These are phyloP conservation scores for Oxystoma pomonae DNA, from an alignment of 2,888 invertebrate genomes.

Conservation along the genomic window DNA sequence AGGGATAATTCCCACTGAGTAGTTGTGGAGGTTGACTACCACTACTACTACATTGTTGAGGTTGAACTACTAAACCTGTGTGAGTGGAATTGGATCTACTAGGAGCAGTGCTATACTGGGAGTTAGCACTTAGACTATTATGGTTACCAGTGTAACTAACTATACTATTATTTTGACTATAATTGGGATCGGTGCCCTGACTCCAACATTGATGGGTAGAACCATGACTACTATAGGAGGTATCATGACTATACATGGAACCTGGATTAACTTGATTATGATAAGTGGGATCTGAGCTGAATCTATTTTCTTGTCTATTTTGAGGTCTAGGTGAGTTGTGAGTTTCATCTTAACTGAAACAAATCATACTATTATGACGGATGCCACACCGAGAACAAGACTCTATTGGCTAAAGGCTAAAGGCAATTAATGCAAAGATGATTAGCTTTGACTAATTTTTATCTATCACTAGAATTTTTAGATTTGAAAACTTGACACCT, in stretches of 20 bases:
- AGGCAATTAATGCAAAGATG: not conserved
- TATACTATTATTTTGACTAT: too few species aligned
- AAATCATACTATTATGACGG: not conserved
- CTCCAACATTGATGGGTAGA: not conserved
- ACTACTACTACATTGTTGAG: not conserved
- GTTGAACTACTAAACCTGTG: not conserved
- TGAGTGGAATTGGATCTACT: not conserved
- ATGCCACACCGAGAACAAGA: not conserved
- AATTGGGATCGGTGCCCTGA: not conserved
- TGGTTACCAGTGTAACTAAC: not conserved
- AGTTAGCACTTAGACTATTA: not conserved
- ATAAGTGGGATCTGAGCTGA: not conserved
- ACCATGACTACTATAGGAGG: not conserved
- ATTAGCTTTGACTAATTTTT: not conserved
- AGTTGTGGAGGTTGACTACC: not conserved
- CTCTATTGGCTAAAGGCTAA: not conserved
- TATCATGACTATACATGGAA: not conserved
- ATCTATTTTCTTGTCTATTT: not conserved
- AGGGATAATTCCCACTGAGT: not conserved
- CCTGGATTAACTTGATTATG: too few species aligned
- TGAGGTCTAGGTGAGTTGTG: not conserved
- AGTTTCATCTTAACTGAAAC: not conserved
- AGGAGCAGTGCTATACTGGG: not conserved
- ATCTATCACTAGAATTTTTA: not conserved
- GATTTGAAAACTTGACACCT: not conserved